Conservation (phyloP, 1,140 invertebrate species). For the Manduca sexta region DNA sequence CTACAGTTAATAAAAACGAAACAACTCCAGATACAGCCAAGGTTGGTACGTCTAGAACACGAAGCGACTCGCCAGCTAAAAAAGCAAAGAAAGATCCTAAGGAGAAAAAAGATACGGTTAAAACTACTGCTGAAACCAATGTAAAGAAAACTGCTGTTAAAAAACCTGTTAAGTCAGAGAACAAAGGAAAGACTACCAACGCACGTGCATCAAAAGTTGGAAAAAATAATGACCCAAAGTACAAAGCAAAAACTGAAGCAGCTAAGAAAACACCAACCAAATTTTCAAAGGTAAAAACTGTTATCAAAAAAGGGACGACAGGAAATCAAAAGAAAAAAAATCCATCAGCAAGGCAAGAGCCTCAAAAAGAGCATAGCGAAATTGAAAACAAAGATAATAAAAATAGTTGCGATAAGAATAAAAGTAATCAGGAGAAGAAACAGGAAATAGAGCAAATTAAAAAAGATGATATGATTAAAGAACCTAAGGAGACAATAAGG, state of each 20-base stretch:
- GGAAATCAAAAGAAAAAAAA: slow-evolving; percentile 38
- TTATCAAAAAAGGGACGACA: slow-evolving; percentile 37
- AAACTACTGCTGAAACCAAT: slow-evolving; percentile 23
- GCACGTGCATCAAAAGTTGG: slow-evolving; percentile 25
- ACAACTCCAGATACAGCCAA: slow-evolving; percentile 28
- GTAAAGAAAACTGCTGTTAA: slow-evolving; percentile 39
- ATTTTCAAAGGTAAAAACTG: slow-evolving; percentile 45
- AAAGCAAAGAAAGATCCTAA: slow-evolving; percentile 53
- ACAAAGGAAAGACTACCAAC: slow-evolving; percentile 32
- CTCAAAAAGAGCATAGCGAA: slow-evolving; percentile 17
- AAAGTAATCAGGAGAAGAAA: slow-evolving; percentile 6
- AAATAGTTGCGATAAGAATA: slow-evolving; percentile 11
- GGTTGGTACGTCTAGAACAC: slow-evolving; percentile 32
- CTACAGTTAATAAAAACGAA: slow-evolving; percentile 34
- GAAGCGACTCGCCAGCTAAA: slow-evolving; percentile 45
- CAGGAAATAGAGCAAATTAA: slow-evolving; percentile 16
- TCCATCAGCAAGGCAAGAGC: slow-evolving; percentile 10
- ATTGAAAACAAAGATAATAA: slow-evolving; percentile 15
- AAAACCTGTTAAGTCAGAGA: slow-evolving; percentile 33
- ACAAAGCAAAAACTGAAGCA: slow-evolving; percentile 55
- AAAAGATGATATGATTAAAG: slow-evolving; percentile 14
- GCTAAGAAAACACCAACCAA: slow-evolving; percentile 38
- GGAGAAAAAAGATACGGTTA: slow-evolving; percentile 54
- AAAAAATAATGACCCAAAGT: slow-evolving; percentile 46
- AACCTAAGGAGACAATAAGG: slow-evolving; percentile 16